These are phyloP conservation scores for Pseudolaguvia tuberculata DNA, from an alignment of 2,113 vertebrate genomes.

Conservation along the genomic window DNA sequence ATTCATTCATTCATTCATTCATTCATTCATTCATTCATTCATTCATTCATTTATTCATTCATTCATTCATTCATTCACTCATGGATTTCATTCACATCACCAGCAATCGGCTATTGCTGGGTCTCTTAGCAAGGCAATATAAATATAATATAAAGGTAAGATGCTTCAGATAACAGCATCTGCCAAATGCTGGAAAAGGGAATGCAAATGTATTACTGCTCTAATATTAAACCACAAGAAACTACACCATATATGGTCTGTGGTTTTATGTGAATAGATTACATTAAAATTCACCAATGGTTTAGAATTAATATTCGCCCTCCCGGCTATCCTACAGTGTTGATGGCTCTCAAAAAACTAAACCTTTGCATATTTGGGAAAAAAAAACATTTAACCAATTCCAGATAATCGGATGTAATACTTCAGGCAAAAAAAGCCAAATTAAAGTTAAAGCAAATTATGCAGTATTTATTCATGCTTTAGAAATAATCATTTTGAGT, in stretches of 20 bases:
- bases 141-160: too few species aligned
- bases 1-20: too few species aligned
- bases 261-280: not conserved
- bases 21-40: too few species aligned
- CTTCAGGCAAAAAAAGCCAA: not conserved
- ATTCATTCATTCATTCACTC: too few species aligned
- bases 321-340: not conserved
- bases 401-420: not conserved
- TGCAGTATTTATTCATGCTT: not conserved
- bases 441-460: not conserved
- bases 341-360: not conserved
- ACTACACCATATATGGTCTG: not conserved
- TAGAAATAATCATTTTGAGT: not conserved
- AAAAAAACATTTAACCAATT: not conserved
- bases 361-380: not conserved
- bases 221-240: too few species aligned
- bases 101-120: too few species aligned
- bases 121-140: too few species aligned
- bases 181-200: too few species aligned
- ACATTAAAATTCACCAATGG: not conserved
- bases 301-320: not conserved
- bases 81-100: too few species aligned
- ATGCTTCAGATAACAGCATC: too few species aligned
- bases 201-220: too few species aligned
- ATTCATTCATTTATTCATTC: too few species aligned